phyloP scores from a whole-genome alignment of 1,140 invertebrate species.

The Nebria ingens region DNA sequence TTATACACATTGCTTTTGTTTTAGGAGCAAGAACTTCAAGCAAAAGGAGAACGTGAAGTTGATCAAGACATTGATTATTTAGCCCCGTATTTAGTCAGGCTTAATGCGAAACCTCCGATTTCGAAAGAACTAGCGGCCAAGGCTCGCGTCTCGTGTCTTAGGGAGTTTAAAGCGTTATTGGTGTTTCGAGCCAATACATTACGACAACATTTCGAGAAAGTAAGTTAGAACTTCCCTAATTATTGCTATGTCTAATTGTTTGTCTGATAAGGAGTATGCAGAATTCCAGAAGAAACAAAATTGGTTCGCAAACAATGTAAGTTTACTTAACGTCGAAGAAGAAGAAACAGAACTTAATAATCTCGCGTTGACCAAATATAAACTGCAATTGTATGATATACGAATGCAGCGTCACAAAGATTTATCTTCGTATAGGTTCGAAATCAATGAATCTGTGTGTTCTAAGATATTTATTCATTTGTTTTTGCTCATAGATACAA shows the following conservation, averaged over 20 bases:
- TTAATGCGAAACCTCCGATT: conserved; percentile 32
- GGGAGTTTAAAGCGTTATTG: conserved; percentile 43
- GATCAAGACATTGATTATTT: conserved; percentile 40
- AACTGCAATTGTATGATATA: conserved; percentile 9
- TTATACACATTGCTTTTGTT: not conserved
- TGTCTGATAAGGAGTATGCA: not conserved
- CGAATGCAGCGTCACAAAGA: not conserved
- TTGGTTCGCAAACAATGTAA: not conserved
- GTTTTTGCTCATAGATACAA: no score
- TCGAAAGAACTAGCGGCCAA: conserved; percentile 32
- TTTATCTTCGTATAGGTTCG: no score
- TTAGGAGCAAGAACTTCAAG: conserved; percentile 20
- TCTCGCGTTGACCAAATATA: not conserved
- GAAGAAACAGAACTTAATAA: not conserved
- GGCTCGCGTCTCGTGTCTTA: conserved; percentile 39
- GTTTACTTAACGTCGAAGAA: not conserved
- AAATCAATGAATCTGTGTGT: no score
- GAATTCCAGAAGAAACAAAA: not conserved
- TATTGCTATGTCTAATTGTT: not conserved
- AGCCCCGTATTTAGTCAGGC: conserved; percentile 43
- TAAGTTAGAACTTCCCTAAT: conserved; percentile 18
- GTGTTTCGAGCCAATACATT: conserved; percentile 41
- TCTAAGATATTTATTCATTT: no score
- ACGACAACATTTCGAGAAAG: conserved; percentile 40
- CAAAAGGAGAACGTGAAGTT: conserved; percentile 23